Conservation (phyloP, 2,113 vertebrate genomes). For the Tichodroma muraria region DNA sequence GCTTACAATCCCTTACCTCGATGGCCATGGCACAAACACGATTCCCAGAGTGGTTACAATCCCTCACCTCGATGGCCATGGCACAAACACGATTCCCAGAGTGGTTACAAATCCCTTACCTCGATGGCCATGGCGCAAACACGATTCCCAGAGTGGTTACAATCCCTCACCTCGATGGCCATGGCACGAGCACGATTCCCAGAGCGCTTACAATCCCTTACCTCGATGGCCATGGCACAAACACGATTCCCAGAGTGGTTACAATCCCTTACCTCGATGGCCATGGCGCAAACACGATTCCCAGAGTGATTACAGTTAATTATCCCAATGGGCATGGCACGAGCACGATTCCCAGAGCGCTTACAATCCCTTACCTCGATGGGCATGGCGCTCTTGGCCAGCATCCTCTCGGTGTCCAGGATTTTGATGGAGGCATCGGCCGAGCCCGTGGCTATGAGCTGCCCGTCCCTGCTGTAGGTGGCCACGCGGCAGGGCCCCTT, state of each 20-base stretch:
- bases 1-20: fast-evolving
- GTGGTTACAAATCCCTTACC: fast-evolving
- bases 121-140: background rate
- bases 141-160: background rate
- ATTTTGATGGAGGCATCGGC: conserved; percentile 98
- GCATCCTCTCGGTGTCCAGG: conserved; percentile 95
- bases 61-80: conserved; percentile 71
- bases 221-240: background rate
- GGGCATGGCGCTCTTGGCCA: conserved; percentile 98
- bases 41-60: background rate
- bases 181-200: background rate
- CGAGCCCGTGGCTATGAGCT: conserved; percentile 94
- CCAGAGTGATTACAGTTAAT: fast-evolving
- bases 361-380: conserved; percentile 63
- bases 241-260: fast-evolving
- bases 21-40: conserved; percentile 78
- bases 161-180: fast-evolving
- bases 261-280: fast-evolving
- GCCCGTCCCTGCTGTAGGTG: conserved; percentile 93
- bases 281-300: fast-evolving
- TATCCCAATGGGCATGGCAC: fast-evolving
- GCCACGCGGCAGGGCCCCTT: conserved; percentile 94
- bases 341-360: fast-evolving
- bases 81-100: fast-evolving
- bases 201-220: fast-evolving